Evolutionary conservation across 1,140 invertebrate species (phyloP), one percentile per base, ranked within the genome.

Genomic region (Monochamus saltuarius): DNA sequence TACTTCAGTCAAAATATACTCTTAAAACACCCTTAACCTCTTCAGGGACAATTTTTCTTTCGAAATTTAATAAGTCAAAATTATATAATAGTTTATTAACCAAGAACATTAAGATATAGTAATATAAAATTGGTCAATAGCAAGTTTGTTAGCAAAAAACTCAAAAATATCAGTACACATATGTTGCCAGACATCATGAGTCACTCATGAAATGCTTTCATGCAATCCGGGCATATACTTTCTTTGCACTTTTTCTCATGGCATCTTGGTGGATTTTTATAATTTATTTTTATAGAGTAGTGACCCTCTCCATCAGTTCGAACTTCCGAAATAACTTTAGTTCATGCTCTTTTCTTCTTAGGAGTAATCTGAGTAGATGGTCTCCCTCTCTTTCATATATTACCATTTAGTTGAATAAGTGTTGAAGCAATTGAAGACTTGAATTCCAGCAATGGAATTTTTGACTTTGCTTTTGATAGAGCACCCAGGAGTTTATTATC

Each of bases 401-500:
- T 10, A n/a, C 16, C 11, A 14, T 14, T 11, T 9, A 17, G 10
- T 16, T 19, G 16, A 19, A 50, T 10, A 50, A 50, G 16, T 19
- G 47, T 29, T 34, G 38, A 34, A 46, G 52, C 57, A 10, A 59
- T 35, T n/a, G 57, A 59, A 14, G 55, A 34, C 22, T 59, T 49
- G 36, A 46, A 61, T 17, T 58, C 35, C 7, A 13, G 40, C 8
- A 61, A 14, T 11, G 55, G 29, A 10, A 61, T 61, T 19, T 59
- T 61, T n/a, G 40, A 17, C 17, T 51, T 37, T 38, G 38, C 52
- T 40, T 56, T 54, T 43, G 58, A 34, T 68, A 67, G 7, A 64
- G 50, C 8, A 67, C 29, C 71, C 72, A 73, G 35, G 54, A 50
- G 55, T 73, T 73, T 37, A 61, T 54, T 16, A 62, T 16, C 19